Base-by-base conservation (phyloP, 1,140 invertebrate genomes). In the Calliopsis andreniformis region DNA sequence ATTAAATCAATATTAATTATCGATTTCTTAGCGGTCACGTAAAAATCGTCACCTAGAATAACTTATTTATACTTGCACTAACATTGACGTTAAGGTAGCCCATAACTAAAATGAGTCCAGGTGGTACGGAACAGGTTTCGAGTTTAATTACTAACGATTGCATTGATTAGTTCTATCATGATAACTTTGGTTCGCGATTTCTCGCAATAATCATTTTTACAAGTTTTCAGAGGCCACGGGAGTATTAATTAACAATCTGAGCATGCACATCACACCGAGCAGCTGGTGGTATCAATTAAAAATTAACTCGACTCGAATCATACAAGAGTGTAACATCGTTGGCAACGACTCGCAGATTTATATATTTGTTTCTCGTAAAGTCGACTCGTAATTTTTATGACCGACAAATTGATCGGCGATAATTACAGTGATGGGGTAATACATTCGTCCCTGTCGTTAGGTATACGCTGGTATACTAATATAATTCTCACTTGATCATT, bases 1-100 rank as follows among this genome's bases (percentile, higher is more conserved):
- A 70, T 70, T 70, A 70, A 70, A 14, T 70, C 42, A 30, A 47
- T 23, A 59, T 70, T 70, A 70, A 59, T 59, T 59, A 53, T 8
- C 55, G 39, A 70, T 70, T 59, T 47, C 53, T 70, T 39, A 20
- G n/a, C n/a, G 45, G n/a, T 8, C 8, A 45, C 35, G 35, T 2
- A 69, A 58, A 58, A 68, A 55, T 55, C 20, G 25, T 55, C 49
- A 28, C 32, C 23, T 10, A 8, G 6, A 4, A 1, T 51, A 8
- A 30, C 2, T 30, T 20, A 16, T 3, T 1, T 16, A 16, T 51
- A 51, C 23, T 51, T 51, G 20, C 23, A n/a, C n/a, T n/a, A 4
- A 23, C 12, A 12, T 42, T 14, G 12, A 42, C 42, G 47, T 12
- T 25, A 25, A 20, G 14, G 25, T n/a, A n/a, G n/a, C n/a, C n/a